These are phyloP conservation scores for Mya arenaria DNA, from an alignment of 1,140 invertebrate genomes.

Conservation along the genomic window DNA sequence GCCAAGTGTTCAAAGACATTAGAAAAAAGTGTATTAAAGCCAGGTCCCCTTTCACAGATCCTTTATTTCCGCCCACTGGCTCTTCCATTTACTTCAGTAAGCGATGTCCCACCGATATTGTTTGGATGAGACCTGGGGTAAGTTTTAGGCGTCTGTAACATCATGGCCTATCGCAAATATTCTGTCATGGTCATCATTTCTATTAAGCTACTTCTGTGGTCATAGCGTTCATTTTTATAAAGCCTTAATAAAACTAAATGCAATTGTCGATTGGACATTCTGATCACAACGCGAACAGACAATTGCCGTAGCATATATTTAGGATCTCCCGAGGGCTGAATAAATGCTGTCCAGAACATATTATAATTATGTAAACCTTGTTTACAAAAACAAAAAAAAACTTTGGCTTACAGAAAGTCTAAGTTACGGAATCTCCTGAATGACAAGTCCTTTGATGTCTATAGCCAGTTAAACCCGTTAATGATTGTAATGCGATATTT, in stretches of 20 bases:
- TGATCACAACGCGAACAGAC: no score
- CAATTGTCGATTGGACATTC: not conserved
- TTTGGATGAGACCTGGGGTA: conserved; percentile 82
- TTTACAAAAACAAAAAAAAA: no score
- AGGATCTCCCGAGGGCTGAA: no score
- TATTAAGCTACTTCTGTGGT: not conserved
- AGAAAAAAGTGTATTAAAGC: conserved; percentile 74
- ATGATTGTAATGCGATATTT: no score
- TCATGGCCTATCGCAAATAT: not conserved
- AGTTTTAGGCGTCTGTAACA: not conserved
- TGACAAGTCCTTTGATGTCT: no score
- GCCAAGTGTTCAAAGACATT: conserved; percentile 78
- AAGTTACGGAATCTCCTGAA: no score
- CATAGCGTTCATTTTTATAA: not conserved
- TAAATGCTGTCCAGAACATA: no score
- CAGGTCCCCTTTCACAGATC: conserved; percentile 82
- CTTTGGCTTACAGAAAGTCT: no score
- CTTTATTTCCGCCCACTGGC: conserved; percentile 82
- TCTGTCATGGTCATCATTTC: not conserved
- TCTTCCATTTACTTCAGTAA: conserved; percentile 80
- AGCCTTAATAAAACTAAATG: not conserved
- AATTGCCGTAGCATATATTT: no score
- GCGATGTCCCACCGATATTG: conserved; percentile 75
- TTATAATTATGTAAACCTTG: no score
- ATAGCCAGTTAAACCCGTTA: no score